These are phyloP conservation scores for Netelia melanura DNA, from an alignment of 2,888 invertebrate species.

Conservation along the genomic window DNA sequence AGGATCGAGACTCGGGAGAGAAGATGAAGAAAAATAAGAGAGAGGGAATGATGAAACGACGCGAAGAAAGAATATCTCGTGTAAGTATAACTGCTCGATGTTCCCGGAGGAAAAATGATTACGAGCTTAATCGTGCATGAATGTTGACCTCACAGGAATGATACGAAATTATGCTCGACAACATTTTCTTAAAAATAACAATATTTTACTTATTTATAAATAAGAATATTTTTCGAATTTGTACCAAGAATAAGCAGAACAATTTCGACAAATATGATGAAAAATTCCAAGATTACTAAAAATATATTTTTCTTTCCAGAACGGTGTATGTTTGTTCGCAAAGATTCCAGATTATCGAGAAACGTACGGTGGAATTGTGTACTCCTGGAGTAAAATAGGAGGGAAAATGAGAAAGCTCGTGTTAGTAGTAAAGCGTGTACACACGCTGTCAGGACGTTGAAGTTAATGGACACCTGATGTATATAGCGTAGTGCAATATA, in stretches of 20 bases:
- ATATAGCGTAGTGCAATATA: conserved; percentile 13
- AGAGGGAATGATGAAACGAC: background rate
- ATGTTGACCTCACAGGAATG: background rate
- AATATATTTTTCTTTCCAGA: background rate
- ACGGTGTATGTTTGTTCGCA: background rate
- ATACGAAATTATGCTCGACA: background rate
- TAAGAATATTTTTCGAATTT: no score
- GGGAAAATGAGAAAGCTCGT: background rate
- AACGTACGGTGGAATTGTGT: background rate
- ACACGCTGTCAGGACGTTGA: conserved; percentile 51
- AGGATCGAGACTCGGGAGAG: conserved; percentile 29
- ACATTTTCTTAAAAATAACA: no score
- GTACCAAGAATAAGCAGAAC: no score
- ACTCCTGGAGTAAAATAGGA: background rate
- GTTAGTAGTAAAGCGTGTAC: background rate
- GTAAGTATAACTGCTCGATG: background rate
- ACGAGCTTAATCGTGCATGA: conserved; percentile 1
- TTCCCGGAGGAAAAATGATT: background rate
- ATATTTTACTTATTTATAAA: no score
- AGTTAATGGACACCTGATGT: conserved; percentile 64
- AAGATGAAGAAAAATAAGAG: conserved; percentile 14
- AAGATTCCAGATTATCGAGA: background rate
- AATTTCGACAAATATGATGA: no score
- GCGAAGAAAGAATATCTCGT: conserved; percentile 1
- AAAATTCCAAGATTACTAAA: background rate